A percentile compares a stretch with the other conserved stretches of the same genome.
These are phyloP conservation scores for Coptodon bakossiorum DNA, from an alignment of 2,113 vertebrate genomes.

Conservation along the genomic window DNA sequence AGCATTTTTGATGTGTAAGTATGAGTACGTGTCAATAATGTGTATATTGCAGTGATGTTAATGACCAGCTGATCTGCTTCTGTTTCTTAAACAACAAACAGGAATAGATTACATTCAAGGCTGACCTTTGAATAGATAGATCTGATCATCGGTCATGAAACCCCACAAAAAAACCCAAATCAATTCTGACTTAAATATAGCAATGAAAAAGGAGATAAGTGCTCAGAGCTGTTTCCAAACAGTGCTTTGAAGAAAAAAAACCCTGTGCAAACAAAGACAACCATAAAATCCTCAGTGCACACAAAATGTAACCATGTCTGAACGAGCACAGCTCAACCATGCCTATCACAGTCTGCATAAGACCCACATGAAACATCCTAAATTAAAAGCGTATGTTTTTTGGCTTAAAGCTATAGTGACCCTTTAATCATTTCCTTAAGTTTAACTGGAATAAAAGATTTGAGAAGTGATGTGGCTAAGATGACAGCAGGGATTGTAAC, in stretches of 20 bases:
- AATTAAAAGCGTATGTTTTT: not conserved
- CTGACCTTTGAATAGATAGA: not conserved
- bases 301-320: not conserved
- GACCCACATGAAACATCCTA: not conserved
- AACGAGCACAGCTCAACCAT: not conserved
- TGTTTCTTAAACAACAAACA: not conserved
- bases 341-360: not conserved
- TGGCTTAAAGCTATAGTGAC: not conserved
- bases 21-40: not conserved
- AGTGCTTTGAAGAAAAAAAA: not conserved
- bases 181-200: not conserved
- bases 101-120: not conserved
- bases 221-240: not conserved
- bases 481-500: not conserved
- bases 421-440: not conserved
- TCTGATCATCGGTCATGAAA: not conserved
- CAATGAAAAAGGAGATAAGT: not conserved
- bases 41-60: not conserved
- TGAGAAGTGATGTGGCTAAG: not conserved
- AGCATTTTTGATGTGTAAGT: not conserved
- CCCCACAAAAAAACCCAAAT: not conserved
- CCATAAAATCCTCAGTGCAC: slow-evolving; percentile 8
- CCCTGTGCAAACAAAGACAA: not conserved
- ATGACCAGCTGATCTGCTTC: not conserved
- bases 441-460: not conserved